Conservation (phyloP, 30 jellyfish, hydroid and myxozoan genomes). For the Chironex yamaguchii region DNA sequence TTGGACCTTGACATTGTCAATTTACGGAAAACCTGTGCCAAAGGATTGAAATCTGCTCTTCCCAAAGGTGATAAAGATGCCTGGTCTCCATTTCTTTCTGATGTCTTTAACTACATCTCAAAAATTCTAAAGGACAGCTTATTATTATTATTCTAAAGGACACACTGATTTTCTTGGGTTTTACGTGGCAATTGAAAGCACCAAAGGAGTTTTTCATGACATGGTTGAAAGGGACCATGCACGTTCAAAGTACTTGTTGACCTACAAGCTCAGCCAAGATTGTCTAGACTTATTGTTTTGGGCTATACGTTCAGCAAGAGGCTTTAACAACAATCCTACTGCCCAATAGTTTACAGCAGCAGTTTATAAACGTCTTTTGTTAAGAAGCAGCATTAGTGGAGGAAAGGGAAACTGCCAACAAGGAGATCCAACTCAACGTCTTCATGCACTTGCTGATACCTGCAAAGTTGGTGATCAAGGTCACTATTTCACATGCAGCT, state of each 20-base stretch:
- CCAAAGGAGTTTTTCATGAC: slow-evolving; percentile 24
- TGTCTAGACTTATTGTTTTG: slow-evolving; percentile 58
- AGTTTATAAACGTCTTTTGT: slow-evolving; percentile 11
- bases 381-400: slow-evolving; percentile 15
- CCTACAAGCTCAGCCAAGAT: slow-evolving; percentile 66
- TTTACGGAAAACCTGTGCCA: slow-evolving; percentile 82
- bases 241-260: slow-evolving; percentile 43
- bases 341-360: slow-evolving; percentile 36
- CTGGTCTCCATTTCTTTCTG: slow-evolving; percentile 54
- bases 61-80: slow-evolving; percentile 6
- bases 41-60: slow-evolving; percentile 74
- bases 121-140: not conserved
- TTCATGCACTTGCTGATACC: slow-evolving; percentile 8
- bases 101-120: slow-evolving; percentile 16
- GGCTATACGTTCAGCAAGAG: slow-evolving; percentile 55
- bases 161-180: slow-evolving; percentile 74
- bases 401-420: slow-evolving; percentile 36
- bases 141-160: too few relatives aligned
- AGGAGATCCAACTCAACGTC: slow-evolving; percentile 22
- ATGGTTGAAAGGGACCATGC: slow-evolving; percentile 38
- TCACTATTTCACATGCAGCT: slow-evolving; percentile 6
- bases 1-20: slow-evolving; percentile 69
- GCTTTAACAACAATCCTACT: slow-evolving; percentile 71
- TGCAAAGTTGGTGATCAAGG: not conserved
- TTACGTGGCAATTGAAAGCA: slow-evolving; percentile 48